These are phyloP conservation scores for Pangasianodon gigas DNA, from an alignment of 2,113 vertebrate species.

Conservation along the genomic window DNA sequence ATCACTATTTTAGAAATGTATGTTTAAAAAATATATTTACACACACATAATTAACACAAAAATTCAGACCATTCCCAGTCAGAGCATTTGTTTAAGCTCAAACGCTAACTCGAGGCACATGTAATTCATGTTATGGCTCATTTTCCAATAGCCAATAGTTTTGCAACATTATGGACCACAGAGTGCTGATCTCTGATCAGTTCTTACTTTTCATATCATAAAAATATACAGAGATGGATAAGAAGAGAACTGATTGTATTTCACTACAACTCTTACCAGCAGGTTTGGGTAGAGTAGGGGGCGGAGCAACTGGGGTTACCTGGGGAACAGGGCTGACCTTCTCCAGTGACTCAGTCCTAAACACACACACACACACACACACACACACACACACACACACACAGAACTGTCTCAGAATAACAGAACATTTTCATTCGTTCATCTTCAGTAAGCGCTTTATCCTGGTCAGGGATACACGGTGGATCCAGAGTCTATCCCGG, in stretches of 20 bases:
- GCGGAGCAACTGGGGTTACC: constrained; percentile 75
- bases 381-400: background rate
- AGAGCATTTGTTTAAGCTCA: background rate
- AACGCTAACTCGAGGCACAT: no score
- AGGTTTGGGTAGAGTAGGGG: constrained; percentile 84
- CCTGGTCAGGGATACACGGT: background rate
- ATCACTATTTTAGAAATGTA: background rate
- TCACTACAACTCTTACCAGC: constrained; percentile 76
- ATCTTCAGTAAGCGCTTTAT: background rate
- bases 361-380: constrained; percentile 3
- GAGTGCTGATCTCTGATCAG: background rate
- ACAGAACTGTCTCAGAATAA: background rate
- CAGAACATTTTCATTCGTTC: background rate
- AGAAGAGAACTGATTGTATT: background rate
- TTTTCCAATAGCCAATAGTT: background rate
- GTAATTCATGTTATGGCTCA: background rate
- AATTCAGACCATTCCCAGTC: background rate
- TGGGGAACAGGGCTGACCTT: constrained; percentile 76
- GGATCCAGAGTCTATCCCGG: background rate
- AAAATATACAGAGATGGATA: background rate
- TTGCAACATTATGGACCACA: no score
- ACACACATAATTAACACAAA: background rate
- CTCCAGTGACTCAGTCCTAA: constrained; percentile 80
- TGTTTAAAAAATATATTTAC: background rate
- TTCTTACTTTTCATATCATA: background rate